phyloP scores from a whole-genome alignment of 2,113 vertebrate species.

The Dipodomys spectabilis region DNA sequence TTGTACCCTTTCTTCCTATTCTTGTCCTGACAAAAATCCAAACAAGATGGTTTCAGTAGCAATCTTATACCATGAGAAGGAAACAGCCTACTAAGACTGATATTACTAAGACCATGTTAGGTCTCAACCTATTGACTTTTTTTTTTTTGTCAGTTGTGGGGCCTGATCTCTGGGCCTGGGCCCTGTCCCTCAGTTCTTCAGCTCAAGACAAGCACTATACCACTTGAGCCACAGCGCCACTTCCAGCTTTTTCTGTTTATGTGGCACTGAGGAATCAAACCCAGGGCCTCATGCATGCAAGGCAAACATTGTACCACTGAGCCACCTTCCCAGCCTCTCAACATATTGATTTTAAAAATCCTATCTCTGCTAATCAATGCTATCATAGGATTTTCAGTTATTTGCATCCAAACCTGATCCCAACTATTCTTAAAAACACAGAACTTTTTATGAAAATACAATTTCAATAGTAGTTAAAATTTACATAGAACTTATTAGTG shows the following conservation, averaged over 20 bases:
- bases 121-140: background rate
- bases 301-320: too few species aligned
- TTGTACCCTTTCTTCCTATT: background rate
- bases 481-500: background rate
- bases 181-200: too few species aligned
- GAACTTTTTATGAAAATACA: background rate
- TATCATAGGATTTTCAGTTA: background rate
- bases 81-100: background rate
- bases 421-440: background rate
- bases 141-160: too few species aligned
- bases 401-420: background rate
- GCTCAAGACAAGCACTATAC: too few species aligned
- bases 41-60: background rate
- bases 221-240: too few species aligned
- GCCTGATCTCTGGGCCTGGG: too few species aligned
- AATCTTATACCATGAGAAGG: background rate
- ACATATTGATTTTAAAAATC: background rate
- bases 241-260: too few species aligned
- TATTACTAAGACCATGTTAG: background rate
- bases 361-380: background rate
- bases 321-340: too few species aligned
- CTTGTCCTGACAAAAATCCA: background rate
- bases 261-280: too few species aligned
- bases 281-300: too few species aligned
- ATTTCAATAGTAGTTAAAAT: background rate